phyloP scores from a whole-genome alignment of 1,140 invertebrate species.

The Oppia nitens region DNA sequence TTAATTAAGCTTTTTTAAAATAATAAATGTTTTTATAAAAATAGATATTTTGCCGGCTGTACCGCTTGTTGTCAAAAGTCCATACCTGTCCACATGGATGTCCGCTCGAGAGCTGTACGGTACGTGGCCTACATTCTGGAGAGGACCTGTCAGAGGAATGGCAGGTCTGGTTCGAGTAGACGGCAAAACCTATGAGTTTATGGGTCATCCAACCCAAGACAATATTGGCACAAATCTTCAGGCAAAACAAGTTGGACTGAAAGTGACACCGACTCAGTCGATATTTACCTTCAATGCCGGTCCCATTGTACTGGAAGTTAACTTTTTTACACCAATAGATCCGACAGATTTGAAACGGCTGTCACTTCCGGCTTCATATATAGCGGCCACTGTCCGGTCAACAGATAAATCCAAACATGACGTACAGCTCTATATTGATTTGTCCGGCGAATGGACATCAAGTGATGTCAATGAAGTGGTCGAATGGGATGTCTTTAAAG shows the following conservation, averaged over 20 bases:
- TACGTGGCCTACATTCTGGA: neutral
- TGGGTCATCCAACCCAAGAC: neutral
- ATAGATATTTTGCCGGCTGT: no score
- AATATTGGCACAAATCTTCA: neutral
- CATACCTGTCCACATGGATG: neutral
- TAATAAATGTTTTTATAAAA: no score
- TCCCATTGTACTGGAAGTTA: neutral
- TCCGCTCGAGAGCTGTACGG: neutral
- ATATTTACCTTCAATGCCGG: neutral
- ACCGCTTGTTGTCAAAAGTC: neutral
- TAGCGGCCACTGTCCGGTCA: neutral
- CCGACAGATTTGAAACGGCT: neutral
- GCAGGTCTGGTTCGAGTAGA: neutral
- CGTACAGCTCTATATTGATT: neutral
- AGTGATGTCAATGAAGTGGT: neutral
- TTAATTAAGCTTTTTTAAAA: no score
- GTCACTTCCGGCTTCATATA: neutral
- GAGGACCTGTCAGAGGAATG: neutral
- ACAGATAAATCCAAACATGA: neutral
- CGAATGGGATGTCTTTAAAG: neutral
- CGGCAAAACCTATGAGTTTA: neutral
- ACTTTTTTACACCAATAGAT: neutral
- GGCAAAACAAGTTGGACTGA: neutral
- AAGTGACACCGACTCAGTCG: neutral
- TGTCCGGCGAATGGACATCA: neutral